These are phyloP conservation scores for Hypanus sabinus DNA, from an alignment of 2,113 vertebrate genomes.

Conservation along the genomic window DNA sequence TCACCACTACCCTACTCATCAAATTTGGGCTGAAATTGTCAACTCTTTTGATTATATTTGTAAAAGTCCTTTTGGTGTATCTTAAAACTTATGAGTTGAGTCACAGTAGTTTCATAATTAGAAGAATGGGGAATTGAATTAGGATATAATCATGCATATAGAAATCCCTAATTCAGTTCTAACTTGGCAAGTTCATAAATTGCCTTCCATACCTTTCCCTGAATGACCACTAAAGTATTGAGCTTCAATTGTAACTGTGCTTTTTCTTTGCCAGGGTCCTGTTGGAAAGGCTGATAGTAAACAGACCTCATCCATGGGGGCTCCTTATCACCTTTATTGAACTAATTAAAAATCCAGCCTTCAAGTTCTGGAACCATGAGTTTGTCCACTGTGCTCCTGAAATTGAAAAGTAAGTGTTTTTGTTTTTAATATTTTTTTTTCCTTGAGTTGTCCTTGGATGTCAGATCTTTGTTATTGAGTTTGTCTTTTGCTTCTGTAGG, in stretches of 20 bases:
- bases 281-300: conserved; percentile 94
- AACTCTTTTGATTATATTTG: too few species aligned
- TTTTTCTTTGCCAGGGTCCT: conserved; percentile 68
- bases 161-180: background rate
- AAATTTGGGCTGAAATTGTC: background rate
- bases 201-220: background rate
- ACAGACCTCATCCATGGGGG: conserved; percentile 97
- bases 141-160: background rate
- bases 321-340: conserved; percentile 98
- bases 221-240: background rate
- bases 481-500: conserved; percentile 34
- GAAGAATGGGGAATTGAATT: background rate
- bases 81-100: background rate
- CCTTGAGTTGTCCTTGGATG: background rate
- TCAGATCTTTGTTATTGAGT: conserved; percentile 29
- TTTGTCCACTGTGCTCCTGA: conserved; percentile 98
- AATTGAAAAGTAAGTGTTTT: conserved; percentile 85
- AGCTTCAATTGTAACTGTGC: background rate
- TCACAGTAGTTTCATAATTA: background rate
- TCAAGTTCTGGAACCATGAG: conserved; percentile 99
- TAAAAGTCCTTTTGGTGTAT: background rate
- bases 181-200: background rate
- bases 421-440: background rate
- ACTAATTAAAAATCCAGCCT: conserved; percentile 97
- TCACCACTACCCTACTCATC: background rate